phyloP scores from a whole-genome alignment of 2,797 vertebrate genomes.

The Spheniscus humboldti region DNA sequence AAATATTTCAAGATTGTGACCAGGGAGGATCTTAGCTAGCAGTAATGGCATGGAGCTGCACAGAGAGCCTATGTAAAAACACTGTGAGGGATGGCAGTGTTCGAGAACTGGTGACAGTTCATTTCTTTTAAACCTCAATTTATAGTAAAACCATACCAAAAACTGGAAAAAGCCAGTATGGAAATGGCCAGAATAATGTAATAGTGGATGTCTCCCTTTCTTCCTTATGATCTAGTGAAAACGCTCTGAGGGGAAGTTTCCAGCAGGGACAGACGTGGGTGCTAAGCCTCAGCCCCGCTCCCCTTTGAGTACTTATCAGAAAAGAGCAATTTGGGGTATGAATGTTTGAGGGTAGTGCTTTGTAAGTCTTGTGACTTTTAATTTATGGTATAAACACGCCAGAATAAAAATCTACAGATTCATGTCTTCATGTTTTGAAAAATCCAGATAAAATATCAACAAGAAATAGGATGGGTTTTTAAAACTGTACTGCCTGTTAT shows the following conservation, averaged over 20 bases:
- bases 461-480: neutral
- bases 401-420: neutral
- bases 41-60: neutral
- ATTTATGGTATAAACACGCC: neutral
- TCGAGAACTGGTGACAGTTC: neutral
- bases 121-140: neutral
- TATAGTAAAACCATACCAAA: neutral
- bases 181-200: neutral
- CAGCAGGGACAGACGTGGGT: neutral
- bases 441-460: neutral
- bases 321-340: neutral
- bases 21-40: neutral
- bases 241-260: neutral
- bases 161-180: neutral
- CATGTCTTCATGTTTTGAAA: neutral
- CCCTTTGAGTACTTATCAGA: neutral
- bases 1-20: conserved; percentile 45
- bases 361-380: neutral
- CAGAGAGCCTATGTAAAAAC: neutral
- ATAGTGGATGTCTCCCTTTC: neutral
- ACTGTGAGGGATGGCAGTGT: neutral
- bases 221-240: neutral
- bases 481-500: neutral
- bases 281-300: neutral
- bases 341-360: neutral